Evolutionary conservation across 2,113 vertebrate genomes (phyloP).

Genomic region (Nesospiza acunhae): DNA sequence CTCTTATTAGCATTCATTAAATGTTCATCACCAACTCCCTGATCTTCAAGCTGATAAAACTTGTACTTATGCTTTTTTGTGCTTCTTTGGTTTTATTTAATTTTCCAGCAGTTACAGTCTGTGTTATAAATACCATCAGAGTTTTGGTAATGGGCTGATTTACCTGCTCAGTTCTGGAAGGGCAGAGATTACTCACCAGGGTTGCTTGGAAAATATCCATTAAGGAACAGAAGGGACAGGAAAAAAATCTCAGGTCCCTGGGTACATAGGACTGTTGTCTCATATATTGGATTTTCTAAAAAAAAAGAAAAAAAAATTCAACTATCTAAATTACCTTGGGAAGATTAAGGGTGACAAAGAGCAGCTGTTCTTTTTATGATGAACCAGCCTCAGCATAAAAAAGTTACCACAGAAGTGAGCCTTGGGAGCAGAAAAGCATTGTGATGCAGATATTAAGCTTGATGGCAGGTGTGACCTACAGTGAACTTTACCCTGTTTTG

Average conservation of each 20-base stretch:
- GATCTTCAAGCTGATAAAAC: background rate
- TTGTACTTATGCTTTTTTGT: background rate
- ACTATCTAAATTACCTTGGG: background rate
- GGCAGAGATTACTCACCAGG: background rate
- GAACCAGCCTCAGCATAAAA: background rate
- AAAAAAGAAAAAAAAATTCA: background rate
- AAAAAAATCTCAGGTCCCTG: background rate
- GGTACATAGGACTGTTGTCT: background rate
- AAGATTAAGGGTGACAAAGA: background rate
- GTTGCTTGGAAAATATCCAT: background rate
- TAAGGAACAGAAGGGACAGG: background rate
- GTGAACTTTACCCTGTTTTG: background rate
- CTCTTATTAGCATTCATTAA: background rate
- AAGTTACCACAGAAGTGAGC: background rate
- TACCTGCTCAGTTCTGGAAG: background rate
- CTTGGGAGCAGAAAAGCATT: background rate
- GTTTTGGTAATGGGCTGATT: background rate
- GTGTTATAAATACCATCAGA: background rate
- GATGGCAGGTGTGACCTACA: background rate
- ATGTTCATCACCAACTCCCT: background rate
- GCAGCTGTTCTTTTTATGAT: background rate
- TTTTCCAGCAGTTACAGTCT: background rate
- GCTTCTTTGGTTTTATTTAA: background rate
- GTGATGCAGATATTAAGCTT: background rate
- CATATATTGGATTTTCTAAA: background rate